Conservation (phyloP, 2,113 vertebrate species). For the Amblyopsis rosae region DNA sequence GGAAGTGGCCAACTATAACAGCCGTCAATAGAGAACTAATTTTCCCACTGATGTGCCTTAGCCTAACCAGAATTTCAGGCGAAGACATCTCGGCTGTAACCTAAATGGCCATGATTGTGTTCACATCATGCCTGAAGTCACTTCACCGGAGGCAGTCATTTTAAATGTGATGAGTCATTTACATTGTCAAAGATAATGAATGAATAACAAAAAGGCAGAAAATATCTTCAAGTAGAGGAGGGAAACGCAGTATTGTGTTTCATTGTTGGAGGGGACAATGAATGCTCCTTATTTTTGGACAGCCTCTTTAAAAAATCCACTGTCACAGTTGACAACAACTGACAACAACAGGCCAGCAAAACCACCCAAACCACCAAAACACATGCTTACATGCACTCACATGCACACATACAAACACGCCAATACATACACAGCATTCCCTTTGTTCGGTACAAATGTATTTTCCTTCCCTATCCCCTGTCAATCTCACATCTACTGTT, state of each 20-base stretch:
- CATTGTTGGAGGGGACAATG: conserved; percentile 26
- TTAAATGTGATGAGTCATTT: conserved; percentile 66
- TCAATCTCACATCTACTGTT: conserved; percentile 49
- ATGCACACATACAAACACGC: conserved; percentile 11
- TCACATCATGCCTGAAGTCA: conserved; percentile 42
- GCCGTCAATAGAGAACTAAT: conserved; percentile 52
- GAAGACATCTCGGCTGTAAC: conserved; percentile 40
- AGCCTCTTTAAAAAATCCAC: conserved; percentile 14
- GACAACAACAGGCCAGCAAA: background rate
- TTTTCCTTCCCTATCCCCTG: conserved; percentile 13
- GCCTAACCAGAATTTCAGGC: conserved; percentile 34
- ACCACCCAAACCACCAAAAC: conserved; percentile 19
- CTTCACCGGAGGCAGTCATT: conserved; percentile 57
- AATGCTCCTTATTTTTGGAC: conserved; percentile 50
- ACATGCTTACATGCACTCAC: background rate
- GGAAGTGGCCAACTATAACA: conserved; percentile 64
- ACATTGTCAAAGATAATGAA: conserved; percentile 69
- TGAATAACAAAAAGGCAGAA: conserved; percentile 60
- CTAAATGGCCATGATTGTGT: conserved; percentile 64
- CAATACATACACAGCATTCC: conserved; percentile 1
- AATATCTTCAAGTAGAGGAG: conserved; percentile 37
- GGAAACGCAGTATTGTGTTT: conserved; percentile 45
- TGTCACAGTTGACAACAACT: conserved; percentile 30
- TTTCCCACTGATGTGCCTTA: conserved; percentile 41
- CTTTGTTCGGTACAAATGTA: conserved; percentile 22